Evolutionary conservation across 2,797 vertebrate species (phyloP).

Genomic region (Bovichtus diacanthus): DNA sequence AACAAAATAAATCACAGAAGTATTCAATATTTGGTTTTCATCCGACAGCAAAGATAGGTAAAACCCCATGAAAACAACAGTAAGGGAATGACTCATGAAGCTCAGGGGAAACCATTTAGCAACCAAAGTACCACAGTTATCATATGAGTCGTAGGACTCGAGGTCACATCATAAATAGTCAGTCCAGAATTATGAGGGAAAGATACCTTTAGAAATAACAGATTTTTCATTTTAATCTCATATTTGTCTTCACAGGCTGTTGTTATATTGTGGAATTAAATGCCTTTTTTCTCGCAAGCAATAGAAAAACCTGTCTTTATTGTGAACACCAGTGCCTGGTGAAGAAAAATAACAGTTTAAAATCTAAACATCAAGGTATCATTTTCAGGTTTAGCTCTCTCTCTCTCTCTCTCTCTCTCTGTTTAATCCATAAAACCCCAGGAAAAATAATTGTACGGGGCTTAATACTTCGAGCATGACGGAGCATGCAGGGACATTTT

Average conservation of each 20-base stretch:
- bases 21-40: constrained; percentile 50
- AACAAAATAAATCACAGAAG: not conserved
- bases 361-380: constrained; percentile 23
- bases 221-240: constrained; percentile 17
- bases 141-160: constrained; percentile 5
- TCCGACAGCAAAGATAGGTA: constrained; percentile 50
- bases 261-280: not conserved
- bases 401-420: too few species aligned
- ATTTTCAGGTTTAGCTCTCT: constrained; percentile 9
- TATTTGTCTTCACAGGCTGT: constrained; percentile 37
- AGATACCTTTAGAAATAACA: not conserved
- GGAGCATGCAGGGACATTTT: constrained; percentile 72
- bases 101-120: constrained; percentile 32
- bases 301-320: too few species aligned
- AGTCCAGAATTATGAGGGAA: constrained; percentile 4
- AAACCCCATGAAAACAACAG: constrained; percentile 36
- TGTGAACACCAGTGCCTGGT: not conserved
- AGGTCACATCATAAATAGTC: constrained; percentile 4
- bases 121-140: constrained; percentile 23
- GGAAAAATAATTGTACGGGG: constrained; percentile 42
- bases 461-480: constrained; percentile 66
- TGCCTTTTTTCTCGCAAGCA: not conserved
- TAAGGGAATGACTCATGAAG: constrained; percentile 8
- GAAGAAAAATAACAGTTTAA: constrained; percentile 41
- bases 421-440: constrained; percentile 34